Conservation (phyloP, 2,113 vertebrate genomes). For the Xenus cinereus region DNA sequence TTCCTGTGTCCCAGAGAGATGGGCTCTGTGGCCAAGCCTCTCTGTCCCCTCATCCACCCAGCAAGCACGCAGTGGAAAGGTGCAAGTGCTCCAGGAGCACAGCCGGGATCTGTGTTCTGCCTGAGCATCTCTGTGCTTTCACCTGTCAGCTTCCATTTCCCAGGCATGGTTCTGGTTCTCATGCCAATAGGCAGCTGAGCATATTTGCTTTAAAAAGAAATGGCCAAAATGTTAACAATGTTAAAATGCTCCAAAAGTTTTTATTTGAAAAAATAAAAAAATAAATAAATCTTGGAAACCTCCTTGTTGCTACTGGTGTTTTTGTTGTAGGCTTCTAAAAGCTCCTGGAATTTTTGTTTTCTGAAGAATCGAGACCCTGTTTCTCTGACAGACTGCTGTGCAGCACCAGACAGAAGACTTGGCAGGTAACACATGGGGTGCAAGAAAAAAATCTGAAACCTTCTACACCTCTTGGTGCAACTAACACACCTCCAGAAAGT, state of each 20-base stretch:
- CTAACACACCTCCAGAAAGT: not conserved
- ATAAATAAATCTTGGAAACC: not conserved
- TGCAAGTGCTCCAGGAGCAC: not conserved
- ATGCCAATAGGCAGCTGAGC: not conserved
- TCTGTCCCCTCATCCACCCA: fast-evolving
- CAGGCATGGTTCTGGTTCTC: not conserved
- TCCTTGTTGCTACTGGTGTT: not conserved
- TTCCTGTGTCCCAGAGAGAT: not conserved
- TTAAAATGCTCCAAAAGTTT: not conserved
- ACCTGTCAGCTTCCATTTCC: not conserved
- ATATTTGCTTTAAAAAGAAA: not conserved
- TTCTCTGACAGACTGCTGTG: not conserved
- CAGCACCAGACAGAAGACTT: not conserved
- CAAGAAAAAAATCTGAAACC: not conserved
- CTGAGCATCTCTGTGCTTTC: not conserved
- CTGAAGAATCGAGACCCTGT: not conserved
- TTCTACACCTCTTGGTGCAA: not conserved
- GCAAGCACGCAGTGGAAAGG: not conserved
- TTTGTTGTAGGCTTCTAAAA: not conserved
- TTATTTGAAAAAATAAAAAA: not conserved
- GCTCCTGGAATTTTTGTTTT: not conserved
- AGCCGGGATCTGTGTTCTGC: not conserved
- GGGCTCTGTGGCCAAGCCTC: not conserved
- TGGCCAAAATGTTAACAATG: not conserved
- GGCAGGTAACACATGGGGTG: not conserved